Evolutionary conservation across 2,113 vertebrate genomes (phyloP).

Genomic region (Heterotilapia buettikoferi): DNA sequence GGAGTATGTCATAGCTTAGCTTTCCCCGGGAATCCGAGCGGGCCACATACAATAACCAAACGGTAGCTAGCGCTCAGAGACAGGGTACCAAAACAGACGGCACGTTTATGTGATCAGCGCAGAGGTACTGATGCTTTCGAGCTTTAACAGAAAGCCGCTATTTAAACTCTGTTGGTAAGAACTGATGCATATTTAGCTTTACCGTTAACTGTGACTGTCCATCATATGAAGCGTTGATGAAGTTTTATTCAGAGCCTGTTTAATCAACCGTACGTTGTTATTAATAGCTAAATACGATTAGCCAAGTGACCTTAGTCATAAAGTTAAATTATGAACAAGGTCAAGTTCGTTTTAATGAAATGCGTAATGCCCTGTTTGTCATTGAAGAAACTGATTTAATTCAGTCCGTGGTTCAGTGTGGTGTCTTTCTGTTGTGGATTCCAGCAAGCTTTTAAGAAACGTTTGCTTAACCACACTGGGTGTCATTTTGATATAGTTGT

Average conservation of each 20-base stretch:
- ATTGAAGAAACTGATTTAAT: not conserved
- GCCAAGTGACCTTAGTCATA: not conserved
- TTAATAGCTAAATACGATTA: not conserved
- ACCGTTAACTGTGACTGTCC: not conserved
- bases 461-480: not conserved
- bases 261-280: not conserved
- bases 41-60: not conserved
- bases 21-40: constrained; percentile 51
- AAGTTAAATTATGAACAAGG: not conserved
- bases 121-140: not conserved
- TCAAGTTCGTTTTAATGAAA: not conserved
- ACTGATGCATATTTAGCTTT: not conserved
- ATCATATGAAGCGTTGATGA: not conserved
- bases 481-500: not conserved
- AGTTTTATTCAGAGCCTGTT: not conserved
- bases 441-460: not conserved
- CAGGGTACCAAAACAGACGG: not conserved
- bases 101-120: not conserved
- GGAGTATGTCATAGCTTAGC: not conserved
- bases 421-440: not conserved
- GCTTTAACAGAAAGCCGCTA: not conserved
- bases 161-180: not conserved
- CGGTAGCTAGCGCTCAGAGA: not conserved
- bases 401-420: not conserved
- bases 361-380: not conserved